A percentile compares a stretch with the other conserved stretches of the same genome.
Conservation (phyloP, 2,113 vertebrate genomes). For the Prionailurus bengalensis region DNA sequence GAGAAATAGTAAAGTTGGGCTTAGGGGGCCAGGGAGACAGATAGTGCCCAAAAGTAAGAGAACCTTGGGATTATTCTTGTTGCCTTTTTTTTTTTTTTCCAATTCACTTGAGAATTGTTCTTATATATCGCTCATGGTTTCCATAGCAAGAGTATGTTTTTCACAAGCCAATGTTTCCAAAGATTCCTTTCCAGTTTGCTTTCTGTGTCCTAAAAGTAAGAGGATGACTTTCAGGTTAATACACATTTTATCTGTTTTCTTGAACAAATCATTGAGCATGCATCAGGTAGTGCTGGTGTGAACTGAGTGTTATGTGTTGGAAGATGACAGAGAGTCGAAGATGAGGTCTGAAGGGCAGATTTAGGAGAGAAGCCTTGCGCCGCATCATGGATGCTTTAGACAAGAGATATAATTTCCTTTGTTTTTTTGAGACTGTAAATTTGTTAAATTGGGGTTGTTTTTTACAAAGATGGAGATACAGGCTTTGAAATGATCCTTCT, state of each 20-base stretch:
- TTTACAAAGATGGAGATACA: neutral
- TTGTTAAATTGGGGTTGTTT: neutral
- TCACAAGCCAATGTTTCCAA: neutral
- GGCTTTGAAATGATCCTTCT: neutral
- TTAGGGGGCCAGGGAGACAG: neutral
- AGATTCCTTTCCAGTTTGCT: neutral
- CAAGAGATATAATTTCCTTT: neutral
- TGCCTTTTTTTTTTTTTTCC: neutral
- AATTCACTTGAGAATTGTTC: neutral
- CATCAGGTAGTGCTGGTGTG: neutral
- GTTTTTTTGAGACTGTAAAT: neutral
- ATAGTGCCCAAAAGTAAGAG: neutral
- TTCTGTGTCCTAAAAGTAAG: neutral
- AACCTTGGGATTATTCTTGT: neutral
- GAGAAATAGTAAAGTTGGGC: neutral
- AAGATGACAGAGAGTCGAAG: neutral
- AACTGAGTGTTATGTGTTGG: no score
- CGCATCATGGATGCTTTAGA: no score
- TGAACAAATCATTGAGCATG: neutral
- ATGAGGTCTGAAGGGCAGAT: no score
- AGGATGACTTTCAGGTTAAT: neutral
- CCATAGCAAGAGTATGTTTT: neutral
- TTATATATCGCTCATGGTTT: neutral
- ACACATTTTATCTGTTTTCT: neutral
- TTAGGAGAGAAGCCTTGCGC: neutral